Base-by-base conservation (phyloP, 2,888 invertebrate genomes). In the Agrochola lota region DNA sequence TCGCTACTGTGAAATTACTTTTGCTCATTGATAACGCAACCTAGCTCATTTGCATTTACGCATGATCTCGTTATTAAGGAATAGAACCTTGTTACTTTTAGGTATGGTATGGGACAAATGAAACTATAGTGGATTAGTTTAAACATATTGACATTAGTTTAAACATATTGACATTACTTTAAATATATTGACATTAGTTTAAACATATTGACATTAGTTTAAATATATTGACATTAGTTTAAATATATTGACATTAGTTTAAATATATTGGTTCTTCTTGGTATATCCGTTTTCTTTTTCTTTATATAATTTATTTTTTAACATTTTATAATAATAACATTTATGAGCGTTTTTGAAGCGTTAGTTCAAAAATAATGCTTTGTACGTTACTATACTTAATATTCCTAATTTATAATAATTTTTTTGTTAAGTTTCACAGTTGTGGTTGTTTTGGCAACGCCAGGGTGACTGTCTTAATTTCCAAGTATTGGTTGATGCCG, bases 381-480 rank as follows among this genome's bases (percentile, higher is more conserved):
- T 49, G 0, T 2, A 64, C 6, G 23, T 40, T 7, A 40, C 20
- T 23, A 35, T 52, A 35, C 12, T 17, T 72, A 30, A 35, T 35
- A 46, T 57, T 20, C 57, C 35, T 43, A 35, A 12, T 35, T 55
- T 46, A 60, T 46, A 69, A 35, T 57, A 8, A 43, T 49, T 59
- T 62, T 40, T 66, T 7, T n/a, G 12, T 23, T n/a, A 23, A 30
- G 23, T 8, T 76, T 88, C 46, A 95, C 55, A 95, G 77, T 73
- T 92, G 92, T 15, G 95, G 95, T 79, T 91, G 85, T 79, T 95
- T 95, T 94, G 98, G 90, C 95, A 98, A 74, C 96, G 98, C 93
- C 78, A 98, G 97, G 6, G 98, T 97, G 68, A 98, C 97, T 9
- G 98, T 98, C 93, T 98, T 99, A 11, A 97, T 97, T 94, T 98